Conservation (phyloP, 2,113 vertebrate species). For the Ahaetulla prasina region DNA sequence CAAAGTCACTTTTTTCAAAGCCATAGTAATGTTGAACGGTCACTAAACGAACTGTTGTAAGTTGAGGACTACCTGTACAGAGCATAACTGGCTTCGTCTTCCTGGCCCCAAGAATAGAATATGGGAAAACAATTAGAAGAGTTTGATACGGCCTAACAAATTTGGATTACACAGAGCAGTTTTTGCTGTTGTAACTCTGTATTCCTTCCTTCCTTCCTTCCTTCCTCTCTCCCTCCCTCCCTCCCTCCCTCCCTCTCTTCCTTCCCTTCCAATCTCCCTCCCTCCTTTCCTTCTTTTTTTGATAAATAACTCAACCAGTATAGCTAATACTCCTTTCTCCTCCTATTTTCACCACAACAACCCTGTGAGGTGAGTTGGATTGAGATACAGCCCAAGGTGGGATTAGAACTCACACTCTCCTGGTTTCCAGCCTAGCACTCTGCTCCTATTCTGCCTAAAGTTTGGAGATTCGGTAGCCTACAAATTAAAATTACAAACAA, state of each 20-base stretch:
- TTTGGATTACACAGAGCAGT: constrained; percentile 12
- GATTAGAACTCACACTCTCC: background rate
- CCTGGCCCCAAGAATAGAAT: background rate
- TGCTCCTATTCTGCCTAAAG: background rate
- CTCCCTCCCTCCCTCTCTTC: no score
- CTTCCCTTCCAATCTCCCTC: no score
- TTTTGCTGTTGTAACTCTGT: background rate
- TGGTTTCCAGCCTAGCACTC: background rate
- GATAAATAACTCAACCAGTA: no score
- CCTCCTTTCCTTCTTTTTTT: no score
- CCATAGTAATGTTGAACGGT: no score
- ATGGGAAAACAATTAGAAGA: background rate
- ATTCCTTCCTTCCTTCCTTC: no score
- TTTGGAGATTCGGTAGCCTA: background rate
- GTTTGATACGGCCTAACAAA: background rate
- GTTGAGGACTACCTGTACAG: no score
- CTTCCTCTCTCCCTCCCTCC: no score
- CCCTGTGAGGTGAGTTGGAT: no score
- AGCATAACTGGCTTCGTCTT: no score
- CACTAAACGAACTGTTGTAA: no score
- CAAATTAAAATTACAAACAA: background rate
- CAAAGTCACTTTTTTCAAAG: no score
- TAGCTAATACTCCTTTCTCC: background rate
- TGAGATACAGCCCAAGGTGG: background rate
- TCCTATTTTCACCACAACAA: background rate